Evolutionary conservation across 53 echinoderm and acorn worm genomes (phyloP), one percentile per base, ranked within the genome.

Genomic region (Echinarachnius parma): DNA sequence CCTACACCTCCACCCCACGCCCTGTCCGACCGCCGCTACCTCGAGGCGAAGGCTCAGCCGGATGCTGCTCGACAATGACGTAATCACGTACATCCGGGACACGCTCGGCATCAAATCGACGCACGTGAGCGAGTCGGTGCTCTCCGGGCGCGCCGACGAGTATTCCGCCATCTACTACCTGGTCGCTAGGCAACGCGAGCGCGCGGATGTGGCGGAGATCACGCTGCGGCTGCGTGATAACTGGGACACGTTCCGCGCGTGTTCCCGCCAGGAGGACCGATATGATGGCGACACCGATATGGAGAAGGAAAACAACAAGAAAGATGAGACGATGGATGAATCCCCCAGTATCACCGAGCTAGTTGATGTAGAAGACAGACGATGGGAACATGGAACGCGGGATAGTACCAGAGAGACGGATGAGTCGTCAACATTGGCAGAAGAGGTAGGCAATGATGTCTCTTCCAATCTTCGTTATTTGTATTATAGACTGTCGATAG

Each of bases 121-220:
- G 49, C 81, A 84, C 77, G 87, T 94, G 34, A 87, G 86, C 49
- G 81, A 90, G 32, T 86, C 94, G 1, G 86, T 94, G 60, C 61
- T 94, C 24, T 62, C 70, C 7, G 78, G 82, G 24, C 52, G 87
- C 65, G 84, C 90, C 34, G 90, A 94, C 50, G 89, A 94, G 55
- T 90, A 75, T 72, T 88, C 89, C 22, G 94, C 94, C 49, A 78
- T 94, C 19, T 94, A 94, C 56, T 52, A 86, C 29, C 76, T 94
- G 4, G 52, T 94, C 21, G 60, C 78, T 36, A 77, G 74, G 49
- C 76, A 34, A 27, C 82, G 87, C n/a, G 75, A 78, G 16, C 58
- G 79, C 4, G 74, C 64, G 47, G 78, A 82, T 16, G 33, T 78
- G 55, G 36, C 56, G 8, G 70, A 74, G 60, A 65, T 81, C 46